Base-by-base conservation (phyloP, 1,140 invertebrate genomes). In the Maniola jurtina region DNA sequence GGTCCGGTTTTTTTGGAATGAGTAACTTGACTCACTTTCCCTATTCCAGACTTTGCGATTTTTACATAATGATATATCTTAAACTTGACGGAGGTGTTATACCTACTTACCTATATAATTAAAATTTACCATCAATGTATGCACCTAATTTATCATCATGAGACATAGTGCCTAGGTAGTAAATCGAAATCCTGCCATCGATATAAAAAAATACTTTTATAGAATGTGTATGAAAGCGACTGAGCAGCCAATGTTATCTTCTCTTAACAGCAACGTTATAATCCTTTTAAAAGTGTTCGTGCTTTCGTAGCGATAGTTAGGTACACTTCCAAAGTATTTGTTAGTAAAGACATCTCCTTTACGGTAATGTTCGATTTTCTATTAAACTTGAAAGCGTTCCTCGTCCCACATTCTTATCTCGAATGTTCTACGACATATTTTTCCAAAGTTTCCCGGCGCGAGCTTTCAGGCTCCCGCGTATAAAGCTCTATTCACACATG, bases 291-390 rank as follows among this genome's bases (percentile, higher is more conserved):
- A 69, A 65, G 61, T 65, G 68, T 48, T 70, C 63, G 61, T 75
- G 71, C 72, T 81, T 78, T 71, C 71, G 57, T 59, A 65, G 68
- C 61, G 56, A 68, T 76, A 79, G 73, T 73, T 83, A n/a, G n/a
- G n/a, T n/a, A 80, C 73, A 78, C 81, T 83, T 81, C 74, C 75
- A 79, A 87, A 83, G 86, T 82, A 88, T 90, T 90, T 89, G 88
- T 89, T 89, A 86, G 86, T 82, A 84, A 82, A 88, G 81, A 88
- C 85, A 88, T 90, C 83, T 84, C 84, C 64, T 88, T 89, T 88
- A 90, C 88, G 88, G 85, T 90, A 88, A 90, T 90, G 86, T 88
- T 88, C 86, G 88, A 90, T 90, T 90, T 90, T 90, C 88, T 90
- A 90, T 90, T 90, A 90, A 90, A 90, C 84, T 90, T 84, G 84